Percentiles rank a stretch among this genome's conserved stretches.
Evolutionary conservation across 2,797 vertebrate species (phyloP).

Genomic region (Rhynchotus rufescens): DNA sequence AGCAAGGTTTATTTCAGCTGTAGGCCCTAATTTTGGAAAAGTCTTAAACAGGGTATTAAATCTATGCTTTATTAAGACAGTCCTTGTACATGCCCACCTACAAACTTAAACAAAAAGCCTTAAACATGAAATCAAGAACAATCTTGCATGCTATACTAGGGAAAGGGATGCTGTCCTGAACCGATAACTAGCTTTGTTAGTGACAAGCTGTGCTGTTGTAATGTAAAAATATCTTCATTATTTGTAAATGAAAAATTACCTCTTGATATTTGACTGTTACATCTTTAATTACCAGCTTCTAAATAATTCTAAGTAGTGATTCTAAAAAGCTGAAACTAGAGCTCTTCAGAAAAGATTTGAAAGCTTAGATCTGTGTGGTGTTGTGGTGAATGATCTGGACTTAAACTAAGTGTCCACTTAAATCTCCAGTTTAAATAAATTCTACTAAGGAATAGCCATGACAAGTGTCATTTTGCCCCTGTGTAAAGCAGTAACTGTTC

Average conservation of each 20-base stretch:
- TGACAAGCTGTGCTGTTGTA: not conserved
- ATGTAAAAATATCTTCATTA: not conserved
- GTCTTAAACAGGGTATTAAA: not conserved
- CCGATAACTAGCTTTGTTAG: not conserved
- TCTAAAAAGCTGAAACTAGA: not conserved
- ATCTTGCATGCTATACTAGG: not conserved
- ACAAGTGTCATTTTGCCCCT: not conserved
- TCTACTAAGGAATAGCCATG: not conserved
- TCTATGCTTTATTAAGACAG: not conserved
- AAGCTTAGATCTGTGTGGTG: not conserved
- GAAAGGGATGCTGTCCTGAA: not conserved
- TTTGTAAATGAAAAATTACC: not conserved
- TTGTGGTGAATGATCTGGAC: not conserved
- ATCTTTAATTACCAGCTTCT: not conserved
- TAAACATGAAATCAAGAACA: not conserved
- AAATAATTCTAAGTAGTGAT: not conserved
- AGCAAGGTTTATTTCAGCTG: not conserved
- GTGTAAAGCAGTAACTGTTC: accelerated
- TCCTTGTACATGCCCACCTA: not conserved
- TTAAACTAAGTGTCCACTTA: not conserved
- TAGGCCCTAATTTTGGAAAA: not conserved
- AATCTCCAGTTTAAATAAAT: not conserved
- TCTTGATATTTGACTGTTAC: not conserved
- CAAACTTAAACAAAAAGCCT: not conserved
- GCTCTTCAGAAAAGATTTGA: not conserved